Evolutionary conservation across 2,797 vertebrate genomes (phyloP), one percentile per base, ranked within the genome.

Genomic region (Bovichtus diacanthus): DNA sequence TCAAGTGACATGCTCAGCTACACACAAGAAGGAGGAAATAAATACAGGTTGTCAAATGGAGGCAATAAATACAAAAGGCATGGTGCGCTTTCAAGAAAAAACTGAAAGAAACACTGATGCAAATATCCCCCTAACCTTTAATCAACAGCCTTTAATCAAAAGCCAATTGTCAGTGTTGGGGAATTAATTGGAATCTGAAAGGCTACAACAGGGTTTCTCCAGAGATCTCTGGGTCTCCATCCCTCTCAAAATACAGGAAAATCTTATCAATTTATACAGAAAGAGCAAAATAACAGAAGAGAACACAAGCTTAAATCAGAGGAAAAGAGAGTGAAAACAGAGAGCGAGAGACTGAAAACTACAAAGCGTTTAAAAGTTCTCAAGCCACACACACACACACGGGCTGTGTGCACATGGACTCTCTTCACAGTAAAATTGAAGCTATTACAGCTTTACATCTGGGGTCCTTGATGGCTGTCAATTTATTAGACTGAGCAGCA

Each of bases 121-220:
- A 81, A 73, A 84, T 67, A 72, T 43, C 41, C 49, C 62, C 58
- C 50, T 76, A 80, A 78, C 66, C 76, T 86, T 85, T 89, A 80
- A 88, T 87, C 77, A 88, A 41, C 53, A 51, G 76, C 71, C 69
- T 93, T 90, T 88, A 85, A 90, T 91, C 90, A 88, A 81, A 84
- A 78, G 68, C 59, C 68, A 75, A 78, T 81, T 84, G 83, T 88
- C 68, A 85, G 56, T 64, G 58, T 61, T 41, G 56, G 43, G 72
- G 50, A 86, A 82, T 77, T 65, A 84, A 82, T 76, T 66, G 51
- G 76, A 84, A 49, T 73, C 49, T 78, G 62, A 81, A 31, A 73
- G 64, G 47, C 54, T 66, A 25, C 36, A 72, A 65, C 29, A 44
- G 18, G 31, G 51, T 50, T 63, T 63, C 73, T 62, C 34, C 39